Conservation (phyloP, 2,888 invertebrate species). For the Ectemnius lituratus region DNA sequence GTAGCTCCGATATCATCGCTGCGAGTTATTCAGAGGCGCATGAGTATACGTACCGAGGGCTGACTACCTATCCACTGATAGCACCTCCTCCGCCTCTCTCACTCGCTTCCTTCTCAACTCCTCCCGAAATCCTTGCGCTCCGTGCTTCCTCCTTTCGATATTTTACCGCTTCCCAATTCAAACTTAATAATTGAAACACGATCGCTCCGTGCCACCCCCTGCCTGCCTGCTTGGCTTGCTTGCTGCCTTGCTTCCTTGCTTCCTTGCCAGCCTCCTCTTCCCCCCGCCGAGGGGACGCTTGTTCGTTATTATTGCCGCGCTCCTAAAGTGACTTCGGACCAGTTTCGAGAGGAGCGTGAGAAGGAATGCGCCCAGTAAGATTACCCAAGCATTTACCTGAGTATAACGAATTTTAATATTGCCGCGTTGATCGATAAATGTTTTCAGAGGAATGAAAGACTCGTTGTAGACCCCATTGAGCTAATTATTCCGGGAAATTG, state of each 20-base stretch:
- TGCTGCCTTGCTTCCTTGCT: no score
- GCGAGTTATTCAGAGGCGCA: constrained; percentile 64
- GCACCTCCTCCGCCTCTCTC: constrained; percentile 46
- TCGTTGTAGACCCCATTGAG: constrained; percentile 3
- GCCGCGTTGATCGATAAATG: no score
- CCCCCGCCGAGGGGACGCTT: background rate
- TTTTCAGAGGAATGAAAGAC: no score
- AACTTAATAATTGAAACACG: constrained; percentile 7
- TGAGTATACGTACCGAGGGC: constrained; percentile 51
- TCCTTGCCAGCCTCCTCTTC: no score
- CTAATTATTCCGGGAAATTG: constrained; percentile 11
- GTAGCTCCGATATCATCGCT: constrained; percentile 69
- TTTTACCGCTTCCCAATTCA: constrained; percentile 16
- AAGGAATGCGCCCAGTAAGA: no score
- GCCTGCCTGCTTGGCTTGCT: background rate
- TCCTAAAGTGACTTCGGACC: no score
- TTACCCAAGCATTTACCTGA: no score
- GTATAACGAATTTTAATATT: no score
- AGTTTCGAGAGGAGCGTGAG: no score
- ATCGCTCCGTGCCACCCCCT: background rate
- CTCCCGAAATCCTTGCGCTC: constrained; percentile 40
- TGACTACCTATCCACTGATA: constrained; percentile 65
- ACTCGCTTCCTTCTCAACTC: constrained; percentile 30
- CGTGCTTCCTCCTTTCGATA: constrained; percentile 33
- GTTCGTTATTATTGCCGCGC: background rate